A percentile compares a stretch with the other conserved stretches of the same genome.
Evolutionary conservation across 1,140 invertebrate species (phyloP).

Genomic region (Drosophila santomea): DNA sequence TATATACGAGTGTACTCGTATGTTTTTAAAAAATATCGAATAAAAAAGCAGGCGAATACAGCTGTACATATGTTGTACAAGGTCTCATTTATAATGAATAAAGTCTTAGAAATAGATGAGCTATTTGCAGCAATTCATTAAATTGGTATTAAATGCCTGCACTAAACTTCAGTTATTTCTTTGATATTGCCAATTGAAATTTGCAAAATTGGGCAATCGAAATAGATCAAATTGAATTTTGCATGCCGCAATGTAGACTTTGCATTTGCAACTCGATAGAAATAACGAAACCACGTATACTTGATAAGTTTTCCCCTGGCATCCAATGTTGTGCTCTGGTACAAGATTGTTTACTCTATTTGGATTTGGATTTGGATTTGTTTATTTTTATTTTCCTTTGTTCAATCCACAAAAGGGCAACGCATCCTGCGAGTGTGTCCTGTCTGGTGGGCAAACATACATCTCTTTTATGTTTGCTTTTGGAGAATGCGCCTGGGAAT

Average conservation of each 20-base stretch:
- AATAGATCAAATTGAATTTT: background rate
- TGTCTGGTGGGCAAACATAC: constrained; percentile 11
- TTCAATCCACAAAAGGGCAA: constrained; percentile 38
- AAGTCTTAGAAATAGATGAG: no score
- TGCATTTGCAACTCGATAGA: background rate
- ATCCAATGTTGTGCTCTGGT: background rate
- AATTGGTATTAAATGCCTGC: background rate
- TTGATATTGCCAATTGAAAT: background rate
- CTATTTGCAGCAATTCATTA: no score
- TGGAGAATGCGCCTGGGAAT: constrained; percentile 21
- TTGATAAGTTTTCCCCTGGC: constrained; percentile 11
- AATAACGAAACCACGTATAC: background rate
- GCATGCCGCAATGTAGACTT: background rate
- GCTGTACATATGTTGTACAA: background rate
- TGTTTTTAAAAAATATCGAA: background rate
- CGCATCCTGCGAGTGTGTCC: constrained; percentile 19
- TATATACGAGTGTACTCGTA: no score
- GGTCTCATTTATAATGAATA: background rate
- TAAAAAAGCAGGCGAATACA: background rate
- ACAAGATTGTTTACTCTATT: background rate
- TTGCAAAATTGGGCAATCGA: no score
- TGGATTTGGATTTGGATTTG: background rate
- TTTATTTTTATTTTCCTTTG: background rate
- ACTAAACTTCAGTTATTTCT: background rate
- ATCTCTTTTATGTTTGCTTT: constrained; percentile 21